Conservation (phyloP, 2,113 vertebrate species). For the Speoplatyrhinus poulsoni region DNA sequence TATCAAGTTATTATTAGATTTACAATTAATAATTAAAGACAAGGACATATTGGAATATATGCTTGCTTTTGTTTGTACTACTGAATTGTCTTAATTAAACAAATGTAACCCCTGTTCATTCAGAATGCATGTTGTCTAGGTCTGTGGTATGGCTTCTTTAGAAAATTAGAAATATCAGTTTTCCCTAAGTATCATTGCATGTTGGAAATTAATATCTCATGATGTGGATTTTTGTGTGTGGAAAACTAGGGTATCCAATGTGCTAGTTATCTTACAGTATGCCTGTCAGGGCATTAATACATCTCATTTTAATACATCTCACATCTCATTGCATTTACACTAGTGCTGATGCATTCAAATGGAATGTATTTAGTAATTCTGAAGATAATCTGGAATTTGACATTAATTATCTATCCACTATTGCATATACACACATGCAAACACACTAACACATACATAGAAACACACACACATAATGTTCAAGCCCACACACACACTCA, state of each 20-base stretch:
- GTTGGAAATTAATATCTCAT: conserved; percentile 1
- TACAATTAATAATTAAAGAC: too few species aligned
- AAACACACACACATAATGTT: not conserved
- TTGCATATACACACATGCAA: not conserved
- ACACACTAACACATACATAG: conserved; percentile 2
- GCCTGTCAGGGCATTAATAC: conserved; percentile 2
- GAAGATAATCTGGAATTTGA: not conserved
- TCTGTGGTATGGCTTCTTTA: not conserved
- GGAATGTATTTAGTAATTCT: not conserved
- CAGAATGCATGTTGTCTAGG: conserved; percentile 1
- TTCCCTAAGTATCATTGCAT: conserved; percentile 17
- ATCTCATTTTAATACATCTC: not conserved
- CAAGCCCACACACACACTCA: conserved; percentile 8
- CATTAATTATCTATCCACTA: not conserved
- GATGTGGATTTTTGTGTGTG: conserved; percentile 1
- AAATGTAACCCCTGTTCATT: conserved; percentile 7
- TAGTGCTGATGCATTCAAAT: too few species aligned
- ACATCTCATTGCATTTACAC: too few species aligned
- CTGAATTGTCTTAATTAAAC: not conserved
- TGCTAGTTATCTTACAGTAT: conserved; percentile 52
- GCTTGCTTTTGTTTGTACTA: not conserved
- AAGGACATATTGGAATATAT: too few species aligned
- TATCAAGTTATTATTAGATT: too few species aligned
- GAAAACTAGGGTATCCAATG: conserved; percentile 43
- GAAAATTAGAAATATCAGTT: not conserved